phyloP scores from a whole-genome alignment of 2,113 vertebrate genomes.

The Taxidea taxus region DNA sequence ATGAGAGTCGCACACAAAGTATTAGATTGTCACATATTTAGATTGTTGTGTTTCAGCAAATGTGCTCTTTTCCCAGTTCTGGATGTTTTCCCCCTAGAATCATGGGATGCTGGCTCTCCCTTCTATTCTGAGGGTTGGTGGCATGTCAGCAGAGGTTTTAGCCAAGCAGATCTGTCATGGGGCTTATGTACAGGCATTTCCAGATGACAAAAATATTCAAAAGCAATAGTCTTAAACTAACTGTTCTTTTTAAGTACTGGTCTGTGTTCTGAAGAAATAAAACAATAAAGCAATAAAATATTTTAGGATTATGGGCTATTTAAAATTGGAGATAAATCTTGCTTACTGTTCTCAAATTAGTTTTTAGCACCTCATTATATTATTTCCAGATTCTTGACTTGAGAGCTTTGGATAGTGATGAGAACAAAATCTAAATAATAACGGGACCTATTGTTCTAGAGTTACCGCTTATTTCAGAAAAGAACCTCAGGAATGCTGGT shows the following conservation, averaged over 20 bases:
- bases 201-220: conserved; percentile 70
- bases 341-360: background rate
- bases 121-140: conserved; percentile 60
- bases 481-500: background rate
- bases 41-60: conserved; percentile 56
- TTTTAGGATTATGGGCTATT: conserved; percentile 38
- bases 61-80: conserved; percentile 59
- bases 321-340: background rate
- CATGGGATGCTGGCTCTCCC: conserved; percentile 1
- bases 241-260: conserved; percentile 20
- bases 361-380: background rate
- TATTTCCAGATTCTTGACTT: conserved; percentile 36
- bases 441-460: background rate
- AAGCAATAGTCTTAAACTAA: conserved; percentile 43
- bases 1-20: conserved; percentile 55
- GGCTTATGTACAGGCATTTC: conserved; percentile 70
- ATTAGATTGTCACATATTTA: conserved; percentile 39
- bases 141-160: conserved; percentile 75
- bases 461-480: background rate
- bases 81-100: conserved; percentile 61
- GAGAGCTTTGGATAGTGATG: background rate
- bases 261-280: conserved; percentile 32
- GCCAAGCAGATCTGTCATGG: conserved; percentile 56
- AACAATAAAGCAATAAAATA: conserved; percentile 2
- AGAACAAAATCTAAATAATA: background rate